These are phyloP conservation scores for Cephus pygmeus DNA, from an alignment of 2,888 invertebrate genomes.

Conservation along the genomic window DNA sequence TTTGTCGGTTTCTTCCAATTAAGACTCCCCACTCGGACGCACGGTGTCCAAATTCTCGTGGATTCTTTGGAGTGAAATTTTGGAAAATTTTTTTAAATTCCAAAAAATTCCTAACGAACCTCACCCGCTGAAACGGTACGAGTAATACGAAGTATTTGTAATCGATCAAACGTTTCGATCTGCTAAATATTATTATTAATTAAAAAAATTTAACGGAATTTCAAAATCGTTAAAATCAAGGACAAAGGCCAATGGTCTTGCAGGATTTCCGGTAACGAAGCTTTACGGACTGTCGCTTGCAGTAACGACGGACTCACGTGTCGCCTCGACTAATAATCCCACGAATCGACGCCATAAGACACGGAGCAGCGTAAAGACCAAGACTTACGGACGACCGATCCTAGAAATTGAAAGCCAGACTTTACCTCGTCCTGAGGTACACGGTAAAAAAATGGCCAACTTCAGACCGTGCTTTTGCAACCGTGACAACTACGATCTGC, in stretches of 20 bases:
- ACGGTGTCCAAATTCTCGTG: neutral
- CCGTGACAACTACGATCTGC: neutral
- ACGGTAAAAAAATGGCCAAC: neutral
- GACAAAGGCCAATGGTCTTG: neutral
- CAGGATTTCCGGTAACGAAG: constrained; percentile 1
- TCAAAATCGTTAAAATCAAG: neutral
- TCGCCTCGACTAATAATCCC: neutral
- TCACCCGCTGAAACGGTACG: neutral
- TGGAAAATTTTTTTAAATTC: neutral
- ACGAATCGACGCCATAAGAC: neutral
- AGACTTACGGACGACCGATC: neutral
- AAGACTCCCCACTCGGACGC: constrained; percentile 30
- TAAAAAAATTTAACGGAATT: neutral
- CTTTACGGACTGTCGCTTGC: neutral
- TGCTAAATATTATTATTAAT: neutral
- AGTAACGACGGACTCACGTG: constrained; percentile 1
- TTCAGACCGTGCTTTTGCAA: neutral
- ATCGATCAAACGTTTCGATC: neutral
- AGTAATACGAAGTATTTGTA: neutral
- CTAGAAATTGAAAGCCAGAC: neutral
- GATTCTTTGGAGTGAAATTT: neutral
- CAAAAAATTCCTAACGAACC: neutral
- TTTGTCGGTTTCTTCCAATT: constrained; percentile 57
- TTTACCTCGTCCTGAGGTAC: neutral
- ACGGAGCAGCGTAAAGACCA: neutral